Conservation (phyloP, 2,888 invertebrate genomes). For the Leptopterna dolabrata region DNA sequence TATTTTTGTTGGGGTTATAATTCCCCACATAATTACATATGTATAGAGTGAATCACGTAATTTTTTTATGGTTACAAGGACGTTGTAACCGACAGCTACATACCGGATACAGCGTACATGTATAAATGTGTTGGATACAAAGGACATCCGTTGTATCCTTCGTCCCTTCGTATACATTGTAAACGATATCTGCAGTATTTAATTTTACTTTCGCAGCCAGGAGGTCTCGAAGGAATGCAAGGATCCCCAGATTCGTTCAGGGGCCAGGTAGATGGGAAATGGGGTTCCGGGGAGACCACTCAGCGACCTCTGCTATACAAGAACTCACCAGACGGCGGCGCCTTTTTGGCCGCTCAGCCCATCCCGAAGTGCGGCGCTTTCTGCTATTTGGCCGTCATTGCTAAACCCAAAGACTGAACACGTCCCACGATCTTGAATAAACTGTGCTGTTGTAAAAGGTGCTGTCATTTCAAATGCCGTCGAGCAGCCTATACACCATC, state of each 20-base stretch:
- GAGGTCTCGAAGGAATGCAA: slow-evolving; percentile 63
- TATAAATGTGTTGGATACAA: too few relatives aligned
- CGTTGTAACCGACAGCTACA: too few relatives aligned
- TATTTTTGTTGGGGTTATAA: too few relatives aligned
- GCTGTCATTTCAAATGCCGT: too few relatives aligned
- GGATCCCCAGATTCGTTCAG: slow-evolving; percentile 54
- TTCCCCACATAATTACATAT: too few relatives aligned
- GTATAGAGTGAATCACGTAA: too few relatives aligned
- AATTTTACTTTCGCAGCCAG: slow-evolving; percentile 64
- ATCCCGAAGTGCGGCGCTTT: slow-evolving; percentile 72
- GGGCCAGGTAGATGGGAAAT: slow-evolving; percentile 61
- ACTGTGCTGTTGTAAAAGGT: neutral
- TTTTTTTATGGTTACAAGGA: too few relatives aligned
- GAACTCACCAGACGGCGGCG: slow-evolving; percentile 72
- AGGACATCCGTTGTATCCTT: too few relatives aligned
- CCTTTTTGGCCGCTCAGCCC: slow-evolving; percentile 71
- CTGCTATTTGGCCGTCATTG: slow-evolving; percentile 71
- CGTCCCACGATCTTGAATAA: neutral
- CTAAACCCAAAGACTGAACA: slow-evolving; percentile 59
- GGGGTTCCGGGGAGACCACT: slow-evolving; percentile 61
- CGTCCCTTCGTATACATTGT: too few relatives aligned
- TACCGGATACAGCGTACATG: too few relatives aligned
- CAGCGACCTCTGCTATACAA: slow-evolving; percentile 68
- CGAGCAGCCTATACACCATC: too few relatives aligned
- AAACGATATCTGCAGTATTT: too few relatives aligned